These are phyloP conservation scores for Goniozus legneri DNA, from an alignment of 1,140 invertebrate genomes.

Conservation along the genomic window DNA sequence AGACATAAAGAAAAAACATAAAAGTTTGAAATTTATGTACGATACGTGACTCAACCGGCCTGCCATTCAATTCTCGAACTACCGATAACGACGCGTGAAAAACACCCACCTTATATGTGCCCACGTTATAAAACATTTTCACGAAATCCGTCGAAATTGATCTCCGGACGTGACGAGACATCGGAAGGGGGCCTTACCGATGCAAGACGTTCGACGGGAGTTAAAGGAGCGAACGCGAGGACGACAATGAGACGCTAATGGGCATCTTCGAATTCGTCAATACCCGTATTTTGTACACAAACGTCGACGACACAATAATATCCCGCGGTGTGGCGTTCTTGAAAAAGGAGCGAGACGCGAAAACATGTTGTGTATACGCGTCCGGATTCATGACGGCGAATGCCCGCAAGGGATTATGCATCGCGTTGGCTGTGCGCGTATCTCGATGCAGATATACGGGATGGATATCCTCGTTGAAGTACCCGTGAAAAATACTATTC, in stretches of 20 bases:
- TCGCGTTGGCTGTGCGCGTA: too few relatives aligned
- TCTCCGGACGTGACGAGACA: slow-evolving; percentile 33
- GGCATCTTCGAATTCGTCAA: slow-evolving; percentile 36
- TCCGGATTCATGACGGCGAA: slow-evolving; percentile 31
- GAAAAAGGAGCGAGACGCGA: slow-evolving; percentile 28
- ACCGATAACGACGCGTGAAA: slow-evolving; percentile 27
- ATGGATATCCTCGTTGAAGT: too few relatives aligned
- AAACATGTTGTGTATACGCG: slow-evolving; percentile 39
- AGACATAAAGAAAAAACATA: too few relatives aligned
- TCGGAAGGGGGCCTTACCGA: slow-evolving; percentile 22
- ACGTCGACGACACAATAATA: slow-evolving; percentile 30
- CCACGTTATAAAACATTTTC: slow-evolving; percentile 18
- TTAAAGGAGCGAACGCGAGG: slow-evolving; percentile 8
- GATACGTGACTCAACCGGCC: slow-evolving; percentile 29
- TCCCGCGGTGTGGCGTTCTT: slow-evolving; percentile 14
- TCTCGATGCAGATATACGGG: too few relatives aligned
- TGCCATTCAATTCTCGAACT: slow-evolving; percentile 20
- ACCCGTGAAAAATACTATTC: too few relatives aligned
- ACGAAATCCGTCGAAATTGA: slow-evolving; percentile 34
- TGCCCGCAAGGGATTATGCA: slow-evolving; percentile 32
- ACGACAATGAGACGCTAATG: slow-evolving; percentile 26
- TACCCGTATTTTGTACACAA: slow-evolving; percentile 49
- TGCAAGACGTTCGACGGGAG: slow-evolving; percentile 14
- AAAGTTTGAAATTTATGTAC: slow-evolving; percentile 24
- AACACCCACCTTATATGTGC: too few relatives aligned